Conservation (phyloP, 2,888 invertebrate species). For the Acleris emargana region DNA sequence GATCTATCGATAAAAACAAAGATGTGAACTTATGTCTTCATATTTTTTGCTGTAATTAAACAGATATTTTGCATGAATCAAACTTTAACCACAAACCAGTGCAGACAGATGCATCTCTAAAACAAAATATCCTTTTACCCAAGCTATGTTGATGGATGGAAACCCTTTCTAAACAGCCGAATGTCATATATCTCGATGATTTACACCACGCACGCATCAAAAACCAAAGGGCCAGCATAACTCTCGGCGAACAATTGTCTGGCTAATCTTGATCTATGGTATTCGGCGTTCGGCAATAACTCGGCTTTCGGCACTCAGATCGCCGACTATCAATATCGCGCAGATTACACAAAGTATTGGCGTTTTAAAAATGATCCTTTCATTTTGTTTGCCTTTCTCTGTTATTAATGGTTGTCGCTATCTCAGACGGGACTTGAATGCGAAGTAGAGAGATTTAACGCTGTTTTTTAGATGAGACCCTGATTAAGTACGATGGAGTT, state of each 20-base stretch:
- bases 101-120: too few relatives aligned
- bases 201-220: conserved; percentile 13
- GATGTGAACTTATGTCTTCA: too few relatives aligned
- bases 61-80: too few relatives aligned
- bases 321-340: conserved; percentile 38
- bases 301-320: conserved; percentile 42
- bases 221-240: conserved; percentile 26
- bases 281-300: conserved; percentile 48
- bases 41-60: too few relatives aligned
- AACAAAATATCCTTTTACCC: too few relatives aligned
- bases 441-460: conserved; percentile 46
- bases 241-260: conserved; percentile 35
- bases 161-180: conserved; percentile 4
- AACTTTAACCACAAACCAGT: too few relatives aligned
- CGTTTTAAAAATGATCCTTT: conserved; percentile 57
- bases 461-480: conserved; percentile 23
- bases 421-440: conserved; percentile 55
- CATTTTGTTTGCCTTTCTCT: conserved; percentile 55
- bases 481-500: conserved; percentile 27
- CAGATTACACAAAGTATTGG: conserved; percentile 43
- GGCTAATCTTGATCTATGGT: conserved; percentile 50
- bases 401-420: conserved; percentile 62
- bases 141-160: not conserved
- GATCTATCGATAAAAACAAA: too few relatives aligned
- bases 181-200: conserved; percentile 10